Percentiles rank a stretch among this genome's conserved stretches.
These are phyloP conservation scores for Pseudorhiza aurosa DNA, from an alignment of 30 jellyfish, hydroid and myxozoan species.

Conservation along the genomic window DNA sequence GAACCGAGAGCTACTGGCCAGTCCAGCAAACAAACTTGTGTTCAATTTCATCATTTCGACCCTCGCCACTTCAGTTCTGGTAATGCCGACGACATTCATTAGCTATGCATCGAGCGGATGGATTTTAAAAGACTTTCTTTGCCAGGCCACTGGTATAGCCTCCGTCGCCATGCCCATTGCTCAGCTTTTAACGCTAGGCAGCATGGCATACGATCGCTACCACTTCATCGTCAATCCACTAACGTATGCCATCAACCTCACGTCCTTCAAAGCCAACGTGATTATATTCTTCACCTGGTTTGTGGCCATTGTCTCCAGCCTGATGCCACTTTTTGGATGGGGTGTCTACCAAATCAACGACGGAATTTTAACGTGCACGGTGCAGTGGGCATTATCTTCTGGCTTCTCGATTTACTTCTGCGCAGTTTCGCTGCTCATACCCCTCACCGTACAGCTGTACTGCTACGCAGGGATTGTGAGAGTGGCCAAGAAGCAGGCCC, in stretches of 20 bases:
- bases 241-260: slow-evolving; percentile 66
- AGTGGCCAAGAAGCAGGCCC: slow-evolving; percentile 76
- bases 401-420: slow-evolving; percentile 40
- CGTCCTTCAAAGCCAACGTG: slow-evolving; percentile 53
- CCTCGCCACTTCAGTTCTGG: not conserved
- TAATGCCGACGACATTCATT: slow-evolving; percentile 52
- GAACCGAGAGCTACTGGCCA: slow-evolving; percentile 47
- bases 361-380: slow-evolving; percentile 47
- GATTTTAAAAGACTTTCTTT: slow-evolving; percentile 45
- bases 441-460: slow-evolving; percentile 45
- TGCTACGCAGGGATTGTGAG: slow-evolving; percentile 48
- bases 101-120: slow-evolving; percentile 23
- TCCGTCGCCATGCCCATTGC: slow-evolving; percentile 32
- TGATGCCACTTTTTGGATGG: slow-evolving; percentile 83
- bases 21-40: slow-evolving; percentile 67
- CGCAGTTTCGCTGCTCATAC: slow-evolving; percentile 27
- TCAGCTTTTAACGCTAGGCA: slow-evolving; percentile 47
- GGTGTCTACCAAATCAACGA: slow-evolving; percentile 26
- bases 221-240: slow-evolving; percentile 73
- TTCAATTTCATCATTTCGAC: slow-evolving; percentile 53
- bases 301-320: slow-evolving; percentile 50
- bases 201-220: slow-evolving; percentile 71
- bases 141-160: slow-evolving; percentile 59
- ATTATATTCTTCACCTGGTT: slow-evolving; percentile 62
- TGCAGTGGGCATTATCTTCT: slow-evolving; percentile 34